A percentile compares a stretch with the other conserved stretches of the same genome.
Evolutionary conservation across 2,888 invertebrate species (phyloP).

Genomic region (Baronia brevicornis): DNA sequence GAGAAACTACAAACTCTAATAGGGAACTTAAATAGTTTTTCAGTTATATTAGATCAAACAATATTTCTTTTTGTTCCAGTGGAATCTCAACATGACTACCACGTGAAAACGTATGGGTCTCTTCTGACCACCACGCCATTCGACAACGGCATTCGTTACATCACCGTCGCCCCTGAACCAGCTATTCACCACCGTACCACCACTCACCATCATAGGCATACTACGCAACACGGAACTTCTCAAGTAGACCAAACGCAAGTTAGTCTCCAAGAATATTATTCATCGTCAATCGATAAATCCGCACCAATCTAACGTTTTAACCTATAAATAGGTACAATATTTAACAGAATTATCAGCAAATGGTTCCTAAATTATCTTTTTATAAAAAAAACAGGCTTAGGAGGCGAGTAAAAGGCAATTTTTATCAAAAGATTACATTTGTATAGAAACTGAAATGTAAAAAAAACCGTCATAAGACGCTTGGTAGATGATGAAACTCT

Average conservation of each 20-base stretch:
- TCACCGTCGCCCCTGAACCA: constrained; percentile 59
- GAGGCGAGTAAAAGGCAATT: too few species aligned
- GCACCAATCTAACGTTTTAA: too few species aligned
- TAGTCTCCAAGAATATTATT: constrained; percentile 2
- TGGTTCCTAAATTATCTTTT: too few species aligned
- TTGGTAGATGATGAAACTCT: not conserved
- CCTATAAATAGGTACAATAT: too few species aligned
- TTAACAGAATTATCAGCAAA: too few species aligned
- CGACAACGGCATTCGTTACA: constrained; percentile 61
- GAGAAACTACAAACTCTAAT: too few species aligned
- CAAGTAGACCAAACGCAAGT: constrained; percentile 28
- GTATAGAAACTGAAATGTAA: too few species aligned
- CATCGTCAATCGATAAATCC: too few species aligned
- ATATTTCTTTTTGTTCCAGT: constrained; percentile 70
- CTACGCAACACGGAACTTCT: constrained; percentile 35
- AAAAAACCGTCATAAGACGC: too few species aligned
- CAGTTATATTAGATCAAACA: not conserved
- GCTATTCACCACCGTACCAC: constrained; percentile 58
- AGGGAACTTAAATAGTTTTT: too few species aligned
- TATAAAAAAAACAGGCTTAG: too few species aligned
- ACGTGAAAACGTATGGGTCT: constrained; percentile 73
- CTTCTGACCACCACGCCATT: constrained; percentile 56
- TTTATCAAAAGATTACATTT: too few species aligned
- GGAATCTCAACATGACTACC: constrained; percentile 92
- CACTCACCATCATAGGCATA: constrained; percentile 54